phyloP scores from a whole-genome alignment of 2,113 vertebrate genomes.

The Seriola dumerili region DNA sequence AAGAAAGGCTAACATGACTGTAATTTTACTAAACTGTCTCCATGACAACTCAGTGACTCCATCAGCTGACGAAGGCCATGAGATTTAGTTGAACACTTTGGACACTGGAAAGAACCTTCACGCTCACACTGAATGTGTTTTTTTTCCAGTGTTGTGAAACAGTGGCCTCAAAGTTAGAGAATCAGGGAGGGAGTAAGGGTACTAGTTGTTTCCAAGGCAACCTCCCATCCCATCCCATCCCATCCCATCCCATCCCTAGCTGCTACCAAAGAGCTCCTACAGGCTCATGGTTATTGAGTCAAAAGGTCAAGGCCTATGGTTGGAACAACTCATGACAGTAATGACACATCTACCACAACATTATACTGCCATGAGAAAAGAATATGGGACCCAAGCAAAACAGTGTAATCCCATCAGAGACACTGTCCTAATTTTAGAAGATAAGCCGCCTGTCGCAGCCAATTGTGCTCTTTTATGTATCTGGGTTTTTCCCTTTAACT shows the following conservation, averaged over 20 bases:
- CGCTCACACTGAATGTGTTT: background rate
- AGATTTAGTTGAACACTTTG: background rate
- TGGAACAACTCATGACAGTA: background rate
- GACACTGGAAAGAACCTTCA: background rate
- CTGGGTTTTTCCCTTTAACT: slow-evolving; percentile 11
- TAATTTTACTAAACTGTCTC: background rate
- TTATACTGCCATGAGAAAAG: background rate
- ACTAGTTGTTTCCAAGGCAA: background rate
- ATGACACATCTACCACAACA: slow-evolving; percentile 13
- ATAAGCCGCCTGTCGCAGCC: slow-evolving; percentile 48
- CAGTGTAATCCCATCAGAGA: slow-evolving; percentile 31
- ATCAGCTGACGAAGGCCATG: background rate
- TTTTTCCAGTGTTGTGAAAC: background rate
- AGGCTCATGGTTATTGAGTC: background rate
- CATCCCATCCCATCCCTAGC: background rate
- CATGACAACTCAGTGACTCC: background rate
- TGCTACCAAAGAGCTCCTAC: background rate
- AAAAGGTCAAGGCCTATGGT: background rate
- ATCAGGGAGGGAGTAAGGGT: background rate
- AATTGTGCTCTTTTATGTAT: slow-evolving; percentile 46
- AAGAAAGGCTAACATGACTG: background rate
- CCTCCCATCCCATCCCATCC: background rate
- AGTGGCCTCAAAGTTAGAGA: background rate
- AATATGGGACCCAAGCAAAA: slow-evolving; percentile 13
- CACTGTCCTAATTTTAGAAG: slow-evolving; percentile 46